These are phyloP conservation scores for Tachypleus tridentatus DNA, from an alignment of 1,140 invertebrate species.

Conservation along the genomic window DNA sequence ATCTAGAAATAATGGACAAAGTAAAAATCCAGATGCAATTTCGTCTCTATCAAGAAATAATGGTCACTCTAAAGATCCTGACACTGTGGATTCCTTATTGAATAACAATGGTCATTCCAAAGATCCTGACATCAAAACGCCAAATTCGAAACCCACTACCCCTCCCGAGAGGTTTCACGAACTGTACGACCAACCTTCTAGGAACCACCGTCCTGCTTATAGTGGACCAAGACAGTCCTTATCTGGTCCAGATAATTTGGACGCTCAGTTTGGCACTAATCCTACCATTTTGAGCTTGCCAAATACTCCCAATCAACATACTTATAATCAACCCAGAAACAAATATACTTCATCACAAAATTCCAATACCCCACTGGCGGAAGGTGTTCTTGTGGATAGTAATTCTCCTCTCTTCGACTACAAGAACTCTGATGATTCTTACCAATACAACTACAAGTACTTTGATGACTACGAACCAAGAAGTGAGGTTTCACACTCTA, in stretches of 20 bases:
- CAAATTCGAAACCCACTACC: conserved; percentile 1
- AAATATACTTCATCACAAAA: neutral
- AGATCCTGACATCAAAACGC: conserved; percentile 2
- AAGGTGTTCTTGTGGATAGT: neutral
- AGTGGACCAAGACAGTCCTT: conserved; percentile 8
- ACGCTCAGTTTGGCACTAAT: conserved; percentile 17
- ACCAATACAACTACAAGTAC: neutral
- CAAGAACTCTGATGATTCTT: conserved; percentile 6
- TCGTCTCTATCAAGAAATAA: neutral
- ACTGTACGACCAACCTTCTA: neutral
- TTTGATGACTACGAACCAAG: conserved; percentile 5
- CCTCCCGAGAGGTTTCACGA: conserved; percentile 1
- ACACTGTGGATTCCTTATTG: neutral
- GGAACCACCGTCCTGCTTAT: conserved; percentile 12
- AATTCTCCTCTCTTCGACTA: conserved; percentile 6
- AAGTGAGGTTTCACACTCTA: conserved; percentile 2
- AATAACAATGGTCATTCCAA: conserved; percentile 6
- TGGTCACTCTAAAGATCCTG: conserved; percentile 12
- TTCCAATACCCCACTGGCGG: neutral
- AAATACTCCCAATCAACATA: conserved; percentile 21
- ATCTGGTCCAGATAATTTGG: conserved; percentile 11
- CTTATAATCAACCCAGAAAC: conserved; percentile 3
- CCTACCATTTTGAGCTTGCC: conserved; percentile 3
- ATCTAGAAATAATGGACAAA: too few species aligned
- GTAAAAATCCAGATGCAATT: too few species aligned